These are phyloP conservation scores for Neomonachus schauinslandi DNA, from an alignment of 2,113 vertebrate species.

Conservation along the genomic window DNA sequence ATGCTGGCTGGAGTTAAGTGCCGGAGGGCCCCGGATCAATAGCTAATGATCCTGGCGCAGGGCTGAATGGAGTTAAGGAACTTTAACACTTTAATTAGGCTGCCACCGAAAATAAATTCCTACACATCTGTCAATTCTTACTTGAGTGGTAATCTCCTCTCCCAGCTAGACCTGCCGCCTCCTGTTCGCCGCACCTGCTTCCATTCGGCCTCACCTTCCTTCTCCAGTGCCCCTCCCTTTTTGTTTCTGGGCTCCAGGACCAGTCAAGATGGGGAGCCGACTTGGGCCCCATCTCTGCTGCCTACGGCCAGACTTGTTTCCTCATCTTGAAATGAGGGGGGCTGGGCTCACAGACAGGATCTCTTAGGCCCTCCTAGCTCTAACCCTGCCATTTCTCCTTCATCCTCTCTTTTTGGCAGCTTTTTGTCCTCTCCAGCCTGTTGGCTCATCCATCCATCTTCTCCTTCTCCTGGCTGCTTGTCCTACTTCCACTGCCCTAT, in stretches of 20 bases:
- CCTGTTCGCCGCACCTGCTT: background rate
- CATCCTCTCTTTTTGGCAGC: background rate
- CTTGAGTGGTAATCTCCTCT: constrained; percentile 78
- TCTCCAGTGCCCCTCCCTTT: background rate
- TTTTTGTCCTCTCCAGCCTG: background rate
- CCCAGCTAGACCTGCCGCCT: constrained; percentile 17
- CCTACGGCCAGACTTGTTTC: background rate
- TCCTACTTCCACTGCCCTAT: constrained; percentile 45
- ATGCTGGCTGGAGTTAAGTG: constrained; percentile 82
- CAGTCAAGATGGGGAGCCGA: background rate
- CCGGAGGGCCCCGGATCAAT: constrained; percentile 85
- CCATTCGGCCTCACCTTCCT: background rate
- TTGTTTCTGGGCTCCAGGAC: background rate
- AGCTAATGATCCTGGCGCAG: constrained; percentile 85
- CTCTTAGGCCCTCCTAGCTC: background rate
- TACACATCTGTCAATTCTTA: constrained; percentile 83
- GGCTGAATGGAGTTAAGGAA: constrained; percentile 87
- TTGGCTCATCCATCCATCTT: background rate
- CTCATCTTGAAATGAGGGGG: background rate
- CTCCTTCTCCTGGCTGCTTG: constrained; percentile 22
- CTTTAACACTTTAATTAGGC: constrained; percentile 89
- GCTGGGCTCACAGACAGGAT: background rate
- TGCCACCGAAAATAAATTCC: constrained; percentile 85
- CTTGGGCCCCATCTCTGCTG: background rate
- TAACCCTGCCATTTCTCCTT: background rate